phyloP scores from a whole-genome alignment of 2,113 vertebrate species.

The Agelaius phoeniceus region DNA sequence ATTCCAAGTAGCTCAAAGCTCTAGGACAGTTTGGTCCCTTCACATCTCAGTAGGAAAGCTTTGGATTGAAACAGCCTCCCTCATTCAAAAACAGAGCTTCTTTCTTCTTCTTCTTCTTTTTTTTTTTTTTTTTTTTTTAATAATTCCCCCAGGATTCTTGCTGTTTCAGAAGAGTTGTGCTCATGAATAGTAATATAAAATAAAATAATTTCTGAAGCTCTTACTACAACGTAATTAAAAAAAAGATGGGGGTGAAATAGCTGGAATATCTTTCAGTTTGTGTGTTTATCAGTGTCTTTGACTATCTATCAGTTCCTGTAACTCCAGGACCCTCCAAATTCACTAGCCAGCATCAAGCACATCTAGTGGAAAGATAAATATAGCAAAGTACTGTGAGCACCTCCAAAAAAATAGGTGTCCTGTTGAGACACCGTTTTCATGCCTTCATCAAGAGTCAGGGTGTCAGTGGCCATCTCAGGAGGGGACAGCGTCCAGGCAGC shows the following conservation, averaged over 20 bases:
- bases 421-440: not conserved
- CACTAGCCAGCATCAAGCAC: not conserved
- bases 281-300: not conserved
- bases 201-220: not conserved
- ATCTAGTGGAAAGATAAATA: not conserved
- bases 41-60: not conserved
- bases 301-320: not conserved
- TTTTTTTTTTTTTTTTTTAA: too few species aligned
- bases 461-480: not conserved
- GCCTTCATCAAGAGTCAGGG: not conserved
- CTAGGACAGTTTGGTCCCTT: not conserved
- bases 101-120: not conserved
- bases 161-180: not conserved
- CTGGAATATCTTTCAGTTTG: not conserved
- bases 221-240: not conserved
- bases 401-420: not conserved
- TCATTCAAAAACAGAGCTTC: not conserved
- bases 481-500: not conserved
- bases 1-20: not conserved
- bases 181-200: not conserved
- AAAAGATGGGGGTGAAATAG: not conserved
- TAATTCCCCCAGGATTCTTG: not conserved
- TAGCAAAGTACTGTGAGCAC: not conserved
- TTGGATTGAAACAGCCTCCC: not conserved
- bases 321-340: not conserved